phyloP scores from a whole-genome alignment of 2,797 vertebrate genomes.

The Lutjanus argentimaculatus region DNA sequence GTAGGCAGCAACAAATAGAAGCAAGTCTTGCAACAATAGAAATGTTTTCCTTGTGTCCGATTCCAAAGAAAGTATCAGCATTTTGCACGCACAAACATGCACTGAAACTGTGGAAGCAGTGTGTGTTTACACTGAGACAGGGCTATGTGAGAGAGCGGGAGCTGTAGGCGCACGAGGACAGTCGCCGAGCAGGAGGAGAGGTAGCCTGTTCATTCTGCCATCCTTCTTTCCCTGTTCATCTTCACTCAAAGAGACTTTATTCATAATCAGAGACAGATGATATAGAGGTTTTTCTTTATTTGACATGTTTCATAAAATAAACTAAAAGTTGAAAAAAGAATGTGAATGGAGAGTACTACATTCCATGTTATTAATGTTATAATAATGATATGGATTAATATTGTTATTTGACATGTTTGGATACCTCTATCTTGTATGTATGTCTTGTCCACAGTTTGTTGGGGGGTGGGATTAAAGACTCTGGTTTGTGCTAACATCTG shows the following conservation, averaged over 20 bases:
- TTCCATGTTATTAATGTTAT: constrained; percentile 86
- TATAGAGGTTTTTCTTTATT: constrained; percentile 87
- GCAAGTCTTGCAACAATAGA: constrained; percentile 30
- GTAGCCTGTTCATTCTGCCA: constrained; percentile 9
- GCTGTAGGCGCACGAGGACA: constrained; percentile 32
- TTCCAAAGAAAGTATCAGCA: constrained; percentile 74
- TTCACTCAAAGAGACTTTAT: constrained; percentile 73
- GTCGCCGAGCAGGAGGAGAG: constrained; percentile 20
- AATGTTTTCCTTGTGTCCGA: constrained; percentile 57
- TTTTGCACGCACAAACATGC: constrained; percentile 64
- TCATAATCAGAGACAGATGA: constrained; percentile 69
- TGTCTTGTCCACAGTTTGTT: constrained; percentile 81
- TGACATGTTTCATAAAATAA: constrained; percentile 85
- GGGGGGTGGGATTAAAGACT: constrained; percentile 76
- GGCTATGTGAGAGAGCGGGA: constrained; percentile 43
- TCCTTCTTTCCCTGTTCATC: constrained; percentile 50
- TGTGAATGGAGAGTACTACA: constrained; percentile 79
- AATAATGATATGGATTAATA: constrained; percentile 85
- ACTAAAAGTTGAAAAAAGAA: constrained; percentile 73
- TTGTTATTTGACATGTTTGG: constrained; percentile 86
- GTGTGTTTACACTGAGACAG: constrained; percentile 47
- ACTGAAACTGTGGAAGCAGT: constrained; percentile 41
- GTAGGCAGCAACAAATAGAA: constrained; percentile 43
- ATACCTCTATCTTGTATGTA: constrained; percentile 83
- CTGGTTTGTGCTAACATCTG: constrained; percentile 76